Base-by-base conservation (phyloP, 2,797 vertebrate species). In the Thunnus albacares region DNA sequence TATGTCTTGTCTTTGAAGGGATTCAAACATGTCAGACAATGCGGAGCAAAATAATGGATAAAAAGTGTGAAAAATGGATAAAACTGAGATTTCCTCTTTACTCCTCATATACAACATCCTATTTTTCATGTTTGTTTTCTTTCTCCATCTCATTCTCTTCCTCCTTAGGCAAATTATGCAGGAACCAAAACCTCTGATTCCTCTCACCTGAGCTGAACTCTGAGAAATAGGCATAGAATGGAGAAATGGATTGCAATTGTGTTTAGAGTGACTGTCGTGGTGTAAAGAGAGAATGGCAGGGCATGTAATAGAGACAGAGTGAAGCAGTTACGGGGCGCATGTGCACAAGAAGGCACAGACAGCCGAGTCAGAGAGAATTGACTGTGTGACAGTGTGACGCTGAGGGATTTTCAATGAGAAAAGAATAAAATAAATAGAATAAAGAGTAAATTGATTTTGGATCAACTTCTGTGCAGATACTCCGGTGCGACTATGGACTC, bases 201-300 rank as follows among this genome's bases (percentile, higher is more conserved):
- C 17, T 67, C 49, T 78, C 73, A 62, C 57, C 70, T 56, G 77
- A 47, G 18, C 56, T 22, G 22, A 81, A 77, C 76, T 79, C 64
- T 59, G n/a, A 53, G 30, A 83, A 75, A 74, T 30, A 70, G 35
- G 33, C 62, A 61, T 17, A 82, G 74, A 77, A 71, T 41, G 41
- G 45, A 35, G 52, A 83, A 88, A 83, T 73, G 73, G 84, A 78
- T 89, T 69, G 74, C 80, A 86, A 86, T 87, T 86, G 73, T 75
- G 75, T 83, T 77, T 80, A 14, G 83, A 86, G 83, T 61, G 83
- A 70, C 75, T 52, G 64, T 62, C 13, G 20, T 26, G 79, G 69
- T 83, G 79, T 87, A 76, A 85, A 83, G 86, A 82, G 59, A 80
- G 84, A 87, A 83, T 70, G 80, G 79, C 67, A 28, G 61, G 81